Percentiles rank a stretch among this genome's conserved stretches.
Conservation (phyloP, 2,888 invertebrate genomes). For the Ischnura elegans region DNA sequence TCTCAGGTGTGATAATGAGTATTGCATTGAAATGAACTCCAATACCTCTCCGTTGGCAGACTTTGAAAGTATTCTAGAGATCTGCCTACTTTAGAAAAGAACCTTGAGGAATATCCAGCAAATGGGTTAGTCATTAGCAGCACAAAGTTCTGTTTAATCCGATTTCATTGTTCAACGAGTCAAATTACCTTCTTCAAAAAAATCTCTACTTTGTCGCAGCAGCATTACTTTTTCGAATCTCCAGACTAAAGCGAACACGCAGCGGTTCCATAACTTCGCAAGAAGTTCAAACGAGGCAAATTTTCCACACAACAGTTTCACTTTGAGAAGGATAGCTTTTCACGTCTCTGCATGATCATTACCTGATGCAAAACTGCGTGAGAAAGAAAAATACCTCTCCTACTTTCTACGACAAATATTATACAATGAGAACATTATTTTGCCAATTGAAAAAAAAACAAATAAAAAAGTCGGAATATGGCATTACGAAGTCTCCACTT, state of each 20-base stretch:
- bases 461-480: neutral
- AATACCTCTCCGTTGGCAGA: no score
- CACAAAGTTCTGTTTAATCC: no score
- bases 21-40: neutral
- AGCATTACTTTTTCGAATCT: no score
- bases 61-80: no score
- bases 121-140: no score
- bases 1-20: neutral
- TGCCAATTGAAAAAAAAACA: neutral
- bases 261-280: no score
- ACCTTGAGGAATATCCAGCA: no score
- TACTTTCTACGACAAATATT: neutral
- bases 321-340: neutral
- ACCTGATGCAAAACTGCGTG: neutral
- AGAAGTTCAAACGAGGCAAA: neutral
- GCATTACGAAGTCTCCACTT: neutral
- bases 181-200: no score
- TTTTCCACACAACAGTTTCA: neutral
- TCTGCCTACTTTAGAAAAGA: no score
- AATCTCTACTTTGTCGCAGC: no score
- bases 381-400: neutral
- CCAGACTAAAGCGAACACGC: no score
- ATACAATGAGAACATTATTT: neutral
- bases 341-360: neutral
- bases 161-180: no score